Conservation (phyloP, 2,888 invertebrate species). For the Aporophyla nigra region DNA sequence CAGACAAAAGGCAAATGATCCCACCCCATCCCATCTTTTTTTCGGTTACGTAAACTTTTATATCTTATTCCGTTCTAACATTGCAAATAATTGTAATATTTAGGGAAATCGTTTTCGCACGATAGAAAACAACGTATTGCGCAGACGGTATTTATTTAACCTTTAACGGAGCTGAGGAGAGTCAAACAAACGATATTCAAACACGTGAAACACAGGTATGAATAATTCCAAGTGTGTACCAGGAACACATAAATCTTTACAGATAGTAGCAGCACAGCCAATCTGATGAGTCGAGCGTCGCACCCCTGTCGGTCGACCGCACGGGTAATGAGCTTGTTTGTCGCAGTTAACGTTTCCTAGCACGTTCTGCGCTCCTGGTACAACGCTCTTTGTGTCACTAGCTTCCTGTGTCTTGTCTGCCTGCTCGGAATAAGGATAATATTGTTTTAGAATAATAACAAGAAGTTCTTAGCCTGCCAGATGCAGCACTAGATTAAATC, state of each 20-base stretch:
- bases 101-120: constrained; percentile 36
- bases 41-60: constrained; percentile 47
- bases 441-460: constrained; percentile 61
- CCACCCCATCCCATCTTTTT: constrained; percentile 31
- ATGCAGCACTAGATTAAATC: constrained; percentile 42
- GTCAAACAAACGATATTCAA: constrained; percentile 52
- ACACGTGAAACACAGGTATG: constrained; percentile 58
- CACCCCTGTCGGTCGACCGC: constrained; percentile 73
- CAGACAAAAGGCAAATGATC: constrained; percentile 66
- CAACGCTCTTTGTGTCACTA: constrained; percentile 69
- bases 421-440: constrained; percentile 63
- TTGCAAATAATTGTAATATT: constrained; percentile 55
- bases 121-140: constrained; percentile 35
- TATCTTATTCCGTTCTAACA: constrained; percentile 38
- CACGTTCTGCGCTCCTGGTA: constrained; percentile 75
- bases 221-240: constrained; percentile 63
- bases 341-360: constrained; percentile 79
- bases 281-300: constrained; percentile 69
- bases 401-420: constrained; percentile 61
- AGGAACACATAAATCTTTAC: constrained; percentile 66
- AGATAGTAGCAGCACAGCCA: constrained; percentile 65
- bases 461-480: constrained; percentile 37
- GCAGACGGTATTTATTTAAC: constrained; percentile 51
- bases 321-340: constrained; percentile 81
- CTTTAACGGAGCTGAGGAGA: constrained; percentile 39